A percentile compares a stretch with the other conserved stretches of the same genome.
phyloP scores from a whole-genome alignment of 2,797 vertebrate species.

The Macroramphosus scolopax region DNA sequence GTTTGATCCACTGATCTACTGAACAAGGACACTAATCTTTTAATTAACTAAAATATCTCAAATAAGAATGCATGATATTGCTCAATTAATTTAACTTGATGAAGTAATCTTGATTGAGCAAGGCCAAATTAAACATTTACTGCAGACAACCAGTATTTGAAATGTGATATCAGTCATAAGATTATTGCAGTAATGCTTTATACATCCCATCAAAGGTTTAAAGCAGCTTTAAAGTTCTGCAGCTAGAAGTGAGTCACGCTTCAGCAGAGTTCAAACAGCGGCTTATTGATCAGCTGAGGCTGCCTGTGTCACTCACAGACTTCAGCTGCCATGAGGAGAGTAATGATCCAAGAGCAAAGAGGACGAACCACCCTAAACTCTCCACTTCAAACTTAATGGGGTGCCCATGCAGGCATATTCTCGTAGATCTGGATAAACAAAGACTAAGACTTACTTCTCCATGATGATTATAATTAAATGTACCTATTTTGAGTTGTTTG shows the following conservation, averaged over 20 bases:
- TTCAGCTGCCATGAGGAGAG: constrained; percentile 20
- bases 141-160: too few species aligned
- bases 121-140: too few species aligned
- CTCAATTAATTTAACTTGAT: too few species aligned
- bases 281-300: constrained; percentile 35
- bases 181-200: constrained; percentile 22
- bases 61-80: too few species aligned
- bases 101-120: too few species aligned
- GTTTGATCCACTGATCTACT: too few species aligned
- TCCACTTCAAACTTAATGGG: constrained; percentile 29
- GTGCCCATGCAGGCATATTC: constrained; percentile 11
- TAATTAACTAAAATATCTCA: too few species aligned
- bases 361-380: constrained; percentile 30
- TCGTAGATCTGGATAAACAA: constrained; percentile 3
- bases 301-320: constrained; percentile 32
- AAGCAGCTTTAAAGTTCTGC: constrained; percentile 31
- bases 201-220: constrained; percentile 23
- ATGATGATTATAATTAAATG: too few species aligned
- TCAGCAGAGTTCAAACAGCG: constrained; percentile 28
- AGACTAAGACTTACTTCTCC: constrained; percentile 2
- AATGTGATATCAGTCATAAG: constrained; percentile 21
- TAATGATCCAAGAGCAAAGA: constrained; percentile 34
- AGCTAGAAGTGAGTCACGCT: constrained; percentile 30
- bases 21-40: too few species aligned
- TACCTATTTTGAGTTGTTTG: too few species aligned